These are phyloP conservation scores for Scalopus aquaticus DNA, from an alignment of 2,113 vertebrate genomes.

Conservation along the genomic window DNA sequence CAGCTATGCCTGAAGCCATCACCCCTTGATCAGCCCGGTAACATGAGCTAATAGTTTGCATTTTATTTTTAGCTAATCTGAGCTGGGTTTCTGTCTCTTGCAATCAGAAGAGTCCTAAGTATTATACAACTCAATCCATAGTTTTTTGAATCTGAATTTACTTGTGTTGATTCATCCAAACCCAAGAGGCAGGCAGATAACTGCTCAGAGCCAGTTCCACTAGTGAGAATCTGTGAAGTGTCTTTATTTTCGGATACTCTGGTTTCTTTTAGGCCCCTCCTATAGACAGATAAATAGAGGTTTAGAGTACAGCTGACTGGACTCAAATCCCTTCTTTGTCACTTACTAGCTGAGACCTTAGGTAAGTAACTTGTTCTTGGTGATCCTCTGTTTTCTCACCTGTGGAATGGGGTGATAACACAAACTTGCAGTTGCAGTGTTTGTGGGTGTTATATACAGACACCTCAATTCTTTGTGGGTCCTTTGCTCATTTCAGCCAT, in stretches of 20 bases:
- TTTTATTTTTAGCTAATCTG: neutral
- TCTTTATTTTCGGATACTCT: neutral
- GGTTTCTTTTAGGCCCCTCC: neutral
- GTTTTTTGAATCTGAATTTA: neutral
- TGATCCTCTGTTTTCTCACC: neutral
- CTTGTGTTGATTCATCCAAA: neutral
- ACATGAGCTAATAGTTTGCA: neutral
- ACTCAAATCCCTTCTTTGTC: neutral
- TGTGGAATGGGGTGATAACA: too few relatives aligned
- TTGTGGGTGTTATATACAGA: too few relatives aligned
- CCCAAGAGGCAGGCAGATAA: neutral
- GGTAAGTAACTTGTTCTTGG: too few relatives aligned
- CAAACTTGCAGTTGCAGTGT: rapidly evolving
- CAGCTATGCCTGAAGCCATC: neutral
- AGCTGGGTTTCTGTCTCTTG: neutral
- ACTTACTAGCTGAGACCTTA: neutral
- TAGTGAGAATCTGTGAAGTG: neutral
- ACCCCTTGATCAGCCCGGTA: neutral
- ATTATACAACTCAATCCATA: neutral
- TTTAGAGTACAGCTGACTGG: neutral
- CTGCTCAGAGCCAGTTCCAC: neutral
- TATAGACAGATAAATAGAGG: too few relatives aligned
- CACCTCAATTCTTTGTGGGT: neutral
- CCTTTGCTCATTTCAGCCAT: neutral
- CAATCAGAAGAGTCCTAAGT: neutral